Evolutionary conservation across 2,113 vertebrate genomes (phyloP), one percentile per base, ranked within the genome.

Genomic region (Bungarus multicinctus): DNA sequence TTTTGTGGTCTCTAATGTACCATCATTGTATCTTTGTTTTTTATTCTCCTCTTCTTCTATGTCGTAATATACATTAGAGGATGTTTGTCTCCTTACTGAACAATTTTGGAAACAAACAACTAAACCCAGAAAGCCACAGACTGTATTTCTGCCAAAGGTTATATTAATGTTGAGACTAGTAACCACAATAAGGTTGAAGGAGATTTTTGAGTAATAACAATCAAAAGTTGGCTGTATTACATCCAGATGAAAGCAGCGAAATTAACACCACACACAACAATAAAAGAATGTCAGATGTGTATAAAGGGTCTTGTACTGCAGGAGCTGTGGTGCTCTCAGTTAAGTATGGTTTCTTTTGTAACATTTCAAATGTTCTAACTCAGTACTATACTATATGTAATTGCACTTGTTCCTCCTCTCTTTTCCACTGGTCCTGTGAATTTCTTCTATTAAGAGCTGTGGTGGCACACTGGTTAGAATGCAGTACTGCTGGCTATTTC

Each of bases 181-280:
- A 74, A 55, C 64, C 89, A 52, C 88, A 91, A 47, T 69, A 95
- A 93, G 91, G 20, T 88, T 64, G 9, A 85, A 34, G 9, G 89
- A 7, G 25, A 93, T 94, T 81, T 60, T 54, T 54, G 87, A 69
- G 53, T 47, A 95, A 60, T 64, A 57, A 47, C 25, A 89, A 60
- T 0, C 1, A 39, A 85, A 23, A 18, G 20, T 94, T 92, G 0
- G 0, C 34, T 58, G 52, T 0, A 0, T 90, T 93, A 92, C 25
- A 87, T 3, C 4, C 45, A 0, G 0, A 22, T 0, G 3, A 91
- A 57, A 64, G 14, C 58, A 89, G 57, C 47, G 22, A 88, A 81
- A 23, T 58, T 93, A 93, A 91, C 58, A 89, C 30, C 74, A 74
- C 1, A 0, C 0, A 55, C 55, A 94, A 50, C 0, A 90, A 90